These are phyloP conservation scores for Cochlearius cochlearius DNA, from an alignment of 2,113 vertebrate species.

Conservation along the genomic window DNA sequence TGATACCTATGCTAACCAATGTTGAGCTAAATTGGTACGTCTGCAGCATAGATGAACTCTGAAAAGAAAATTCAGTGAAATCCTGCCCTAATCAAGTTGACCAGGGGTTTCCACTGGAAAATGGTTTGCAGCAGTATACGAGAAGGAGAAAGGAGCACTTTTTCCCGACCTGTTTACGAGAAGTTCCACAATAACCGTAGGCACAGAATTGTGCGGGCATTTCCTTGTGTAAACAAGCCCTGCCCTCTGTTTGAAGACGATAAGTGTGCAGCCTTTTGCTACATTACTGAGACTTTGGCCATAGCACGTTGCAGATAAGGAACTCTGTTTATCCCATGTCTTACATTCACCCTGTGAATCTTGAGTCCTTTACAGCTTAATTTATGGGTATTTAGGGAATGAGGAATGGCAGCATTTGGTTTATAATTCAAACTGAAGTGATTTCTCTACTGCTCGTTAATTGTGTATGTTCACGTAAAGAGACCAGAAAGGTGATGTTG, in stretches of 20 bases:
- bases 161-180: background rate
- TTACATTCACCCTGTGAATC: background rate
- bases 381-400: background rate
- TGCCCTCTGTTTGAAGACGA: background rate
- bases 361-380: background rate
- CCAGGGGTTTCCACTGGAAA: background rate
- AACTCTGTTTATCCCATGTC: background rate
- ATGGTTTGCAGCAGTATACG: background rate
- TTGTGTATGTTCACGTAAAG: background rate
- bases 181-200: background rate
- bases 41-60: background rate
- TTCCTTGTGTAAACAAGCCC: conserved; percentile 6
- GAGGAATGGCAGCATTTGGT: background rate
- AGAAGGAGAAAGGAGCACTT: background rate
- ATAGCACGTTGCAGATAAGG: background rate
- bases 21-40: background rate
- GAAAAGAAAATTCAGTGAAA: background rate
- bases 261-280: background rate
- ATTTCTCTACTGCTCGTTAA: background rate
- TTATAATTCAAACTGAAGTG: background rate
- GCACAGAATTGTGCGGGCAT: background rate
- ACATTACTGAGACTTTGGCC: background rate
- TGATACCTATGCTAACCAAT: background rate
- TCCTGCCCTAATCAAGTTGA: background rate
- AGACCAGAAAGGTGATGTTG: background rate